Evolutionary conservation across 2,797 vertebrate species (phyloP).

Genomic region (Aselliscus stoliczkanus): DNA sequence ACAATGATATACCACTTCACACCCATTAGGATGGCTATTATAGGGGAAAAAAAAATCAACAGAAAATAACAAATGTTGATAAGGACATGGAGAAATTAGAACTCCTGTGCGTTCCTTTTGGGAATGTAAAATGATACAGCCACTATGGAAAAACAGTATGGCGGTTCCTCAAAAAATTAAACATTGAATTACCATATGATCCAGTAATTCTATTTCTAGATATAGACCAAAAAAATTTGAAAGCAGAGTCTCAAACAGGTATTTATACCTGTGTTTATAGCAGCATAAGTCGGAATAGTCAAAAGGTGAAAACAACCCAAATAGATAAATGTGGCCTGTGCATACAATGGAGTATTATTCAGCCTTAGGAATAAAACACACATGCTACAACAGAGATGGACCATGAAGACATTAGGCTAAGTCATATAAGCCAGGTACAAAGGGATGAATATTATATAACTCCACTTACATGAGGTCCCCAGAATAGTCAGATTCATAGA

Average conservation of each 20-base stretch:
- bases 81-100: neutral
- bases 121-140: neutral
- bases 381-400: accelerated
- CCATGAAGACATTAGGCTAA: neutral
- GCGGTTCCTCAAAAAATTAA: neutral
- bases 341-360: neutral
- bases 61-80: neutral
- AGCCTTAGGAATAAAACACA: neutral
- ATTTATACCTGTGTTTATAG: neutral
- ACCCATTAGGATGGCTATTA: neutral
- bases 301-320: neutral
- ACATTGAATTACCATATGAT: neutral
- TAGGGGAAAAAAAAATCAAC: neutral
- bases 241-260: neutral
- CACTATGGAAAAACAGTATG: neutral
- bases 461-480: neutral
- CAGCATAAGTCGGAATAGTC: neutral
- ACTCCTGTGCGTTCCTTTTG: too few relatives aligned
- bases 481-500: neutral
- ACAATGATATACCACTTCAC: neutral
- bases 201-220: neutral
- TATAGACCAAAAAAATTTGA: neutral
- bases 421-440: neutral
- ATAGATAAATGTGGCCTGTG: accelerated
- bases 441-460: neutral